Conservation (phyloP, 2,888 invertebrate genomes). For the Rhagophthalmus giganteus region DNA sequence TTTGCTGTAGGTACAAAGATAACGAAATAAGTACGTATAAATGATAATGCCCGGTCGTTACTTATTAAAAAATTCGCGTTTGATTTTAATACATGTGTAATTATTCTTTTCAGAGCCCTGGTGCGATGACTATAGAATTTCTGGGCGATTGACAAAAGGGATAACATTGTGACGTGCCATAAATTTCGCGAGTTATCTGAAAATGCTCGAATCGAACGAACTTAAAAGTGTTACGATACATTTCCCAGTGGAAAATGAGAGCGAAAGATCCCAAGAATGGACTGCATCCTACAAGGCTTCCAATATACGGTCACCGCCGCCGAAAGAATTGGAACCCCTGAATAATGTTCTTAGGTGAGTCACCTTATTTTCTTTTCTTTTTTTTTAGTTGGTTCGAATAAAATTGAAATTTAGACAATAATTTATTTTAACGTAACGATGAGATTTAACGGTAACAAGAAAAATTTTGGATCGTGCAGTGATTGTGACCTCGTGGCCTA, state of each 20-base stretch:
- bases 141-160: too few relatives aligned
- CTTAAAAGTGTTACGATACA: slow-evolving; percentile 39
- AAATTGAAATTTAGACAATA: background rate
- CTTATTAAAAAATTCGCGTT: too few relatives aligned
- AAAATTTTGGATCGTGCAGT: too few relatives aligned
- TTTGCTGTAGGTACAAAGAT: too few relatives aligned
- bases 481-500: too few relatives aligned
- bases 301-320: slow-evolving; percentile 52
- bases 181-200: too few relatives aligned
- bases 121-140: background rate
- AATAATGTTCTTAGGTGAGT: slow-evolving; percentile 65
- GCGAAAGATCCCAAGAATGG: slow-evolving; percentile 37
- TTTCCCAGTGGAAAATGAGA: slow-evolving; percentile 52
- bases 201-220: slow-evolving; percentile 23
- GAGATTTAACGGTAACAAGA: too few relatives aligned
- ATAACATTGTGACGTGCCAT: too few relatives aligned
- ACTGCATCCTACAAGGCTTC: slow-evolving; percentile 41
- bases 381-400: background rate
- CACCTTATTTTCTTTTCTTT: background rate
- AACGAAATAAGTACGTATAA: too few relatives aligned
- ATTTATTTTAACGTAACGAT: too few relatives aligned
- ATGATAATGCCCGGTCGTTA: too few relatives aligned
- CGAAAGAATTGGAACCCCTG: slow-evolving; percentile 61
- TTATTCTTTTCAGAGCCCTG: slow-evolving; percentile 2
- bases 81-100: too few relatives aligned